A percentile compares a stretch with the other conserved stretches of the same genome.
phyloP scores from a whole-genome alignment of 2,888 invertebrate species.

The Drosophila quinaria region DNA sequence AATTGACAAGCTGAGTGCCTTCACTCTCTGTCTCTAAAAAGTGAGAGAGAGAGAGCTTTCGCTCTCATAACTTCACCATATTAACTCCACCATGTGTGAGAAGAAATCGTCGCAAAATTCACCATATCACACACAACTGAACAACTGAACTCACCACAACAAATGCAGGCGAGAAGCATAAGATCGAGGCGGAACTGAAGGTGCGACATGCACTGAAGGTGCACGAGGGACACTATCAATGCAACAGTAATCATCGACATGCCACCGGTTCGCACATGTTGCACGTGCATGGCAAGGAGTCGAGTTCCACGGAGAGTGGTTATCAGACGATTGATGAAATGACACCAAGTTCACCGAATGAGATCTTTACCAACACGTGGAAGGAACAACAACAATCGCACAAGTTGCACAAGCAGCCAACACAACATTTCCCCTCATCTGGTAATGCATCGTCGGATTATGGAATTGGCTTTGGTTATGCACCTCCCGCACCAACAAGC shows the following conservation, averaged over 20 bases:
- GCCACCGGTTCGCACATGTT: slow-evolving; percentile 79
- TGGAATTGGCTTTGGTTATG: slow-evolving; percentile 26
- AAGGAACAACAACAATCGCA: slow-evolving; percentile 56
- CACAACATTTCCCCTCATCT: slow-evolving; percentile 12
- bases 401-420: slow-evolving; percentile 68
- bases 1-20: neutral
- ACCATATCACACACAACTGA: slow-evolving; percentile 1
- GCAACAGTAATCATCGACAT: slow-evolving; percentile 78
- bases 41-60: neutral
- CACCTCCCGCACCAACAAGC: slow-evolving; percentile 58
- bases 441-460: slow-evolving; percentile 17
- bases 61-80: neutral
- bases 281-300: slow-evolving; percentile 72
- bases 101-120: neutral
- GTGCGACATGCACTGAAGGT: slow-evolving; percentile 84
- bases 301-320: slow-evolving; percentile 74
- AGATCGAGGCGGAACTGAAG: slow-evolving; percentile 84
- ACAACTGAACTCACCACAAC: slow-evolving; percentile 10
- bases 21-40: neutral
- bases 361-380: slow-evolving; percentile 79
- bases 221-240: slow-evolving; percentile 85
- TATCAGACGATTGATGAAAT: slow-evolving; percentile 82
- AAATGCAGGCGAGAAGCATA: slow-evolving; percentile 84
- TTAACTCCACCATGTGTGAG: neutral
- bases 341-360: slow-evolving; percentile 78